These are phyloP conservation scores for Samia ricini DNA, from an alignment of 1,140 invertebrate species.

Conservation along the genomic window DNA sequence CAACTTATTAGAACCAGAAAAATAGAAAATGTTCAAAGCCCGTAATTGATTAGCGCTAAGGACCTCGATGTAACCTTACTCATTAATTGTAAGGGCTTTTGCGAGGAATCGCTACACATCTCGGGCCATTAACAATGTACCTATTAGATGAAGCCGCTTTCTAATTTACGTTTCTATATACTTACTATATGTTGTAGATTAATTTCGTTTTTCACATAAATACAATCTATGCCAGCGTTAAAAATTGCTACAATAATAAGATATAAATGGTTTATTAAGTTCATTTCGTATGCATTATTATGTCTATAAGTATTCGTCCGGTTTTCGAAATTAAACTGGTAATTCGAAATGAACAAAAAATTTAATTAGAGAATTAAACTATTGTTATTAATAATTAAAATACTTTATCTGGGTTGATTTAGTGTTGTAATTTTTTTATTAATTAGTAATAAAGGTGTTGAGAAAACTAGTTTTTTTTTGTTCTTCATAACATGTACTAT, in stretches of 20 bases:
- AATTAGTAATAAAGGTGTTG: no score
- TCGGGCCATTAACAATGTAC: background rate
- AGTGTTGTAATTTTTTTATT: no score
- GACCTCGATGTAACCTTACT: background rate
- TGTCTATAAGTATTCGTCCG: no score
- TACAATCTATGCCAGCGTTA: no score
- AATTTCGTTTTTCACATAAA: background rate
- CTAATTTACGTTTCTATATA: background rate
- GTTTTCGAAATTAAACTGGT: no score
- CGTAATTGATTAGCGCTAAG: conserved; percentile 1
- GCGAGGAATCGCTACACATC: background rate
- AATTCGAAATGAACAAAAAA: no score
- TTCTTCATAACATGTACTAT: no score
- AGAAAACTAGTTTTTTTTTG: no score
- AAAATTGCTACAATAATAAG: background rate
- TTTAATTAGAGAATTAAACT: no score
- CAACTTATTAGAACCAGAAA: background rate
- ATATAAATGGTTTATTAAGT: background rate
- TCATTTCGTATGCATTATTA: no score
- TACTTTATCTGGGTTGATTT: no score
- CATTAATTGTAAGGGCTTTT: background rate
- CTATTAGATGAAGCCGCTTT: background rate
- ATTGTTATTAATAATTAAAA: no score
- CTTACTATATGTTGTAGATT: background rate
- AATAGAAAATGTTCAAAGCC: background rate